Evolutionary conservation across 2,797 vertebrate genomes (phyloP), one percentile per base, ranked within the genome.

Genomic region (Pyrocephalus nanus): DNA sequence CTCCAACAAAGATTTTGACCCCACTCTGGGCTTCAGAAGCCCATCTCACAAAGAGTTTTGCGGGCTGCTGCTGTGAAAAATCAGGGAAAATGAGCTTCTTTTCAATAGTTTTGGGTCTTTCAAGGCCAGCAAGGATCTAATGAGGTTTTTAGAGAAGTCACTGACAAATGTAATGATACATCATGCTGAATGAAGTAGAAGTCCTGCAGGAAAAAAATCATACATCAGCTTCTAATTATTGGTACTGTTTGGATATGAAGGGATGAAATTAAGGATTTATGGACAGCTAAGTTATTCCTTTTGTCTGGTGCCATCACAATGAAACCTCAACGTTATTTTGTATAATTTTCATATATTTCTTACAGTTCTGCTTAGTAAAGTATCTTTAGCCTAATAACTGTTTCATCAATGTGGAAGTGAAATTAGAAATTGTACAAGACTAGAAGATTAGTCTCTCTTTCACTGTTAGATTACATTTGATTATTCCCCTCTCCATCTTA

Each of bases 91-190:
- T 8, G 98, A 99, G 7, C 97, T 98, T 57, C 98, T 98, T 26
- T 99, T 99, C 95, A 98, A 98, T 93, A 98, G 98, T 43, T 98
- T 98, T 18, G 92, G 98, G 50, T 98, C 98, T 25, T 98, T 98
- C 86, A 98, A 99, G 98, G 98, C 98, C 98, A 99, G 47, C 97
- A 98, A 64, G 98, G 98, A 94, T 99, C 98, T 97, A 99, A 99
- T 20, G 98, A 99, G 95, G 98, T 98, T 97, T 99, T 99, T 97
- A 94, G 98, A 77, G 98, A 98, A 5, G 98, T 98, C 72, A 98
- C 98, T 69, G 98, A 99, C 97, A 99, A 98, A 86, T 98, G 98
- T 36, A 99, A 99, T 8, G 98, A 99, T 22, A 98, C 45, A 36
- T 25, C 60, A 89, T 85, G 50, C 61, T 86, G 84, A 87, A 94